These are phyloP conservation scores for Bombus affinis DNA, from an alignment of 1,140 invertebrate genomes.

Conservation along the genomic window DNA sequence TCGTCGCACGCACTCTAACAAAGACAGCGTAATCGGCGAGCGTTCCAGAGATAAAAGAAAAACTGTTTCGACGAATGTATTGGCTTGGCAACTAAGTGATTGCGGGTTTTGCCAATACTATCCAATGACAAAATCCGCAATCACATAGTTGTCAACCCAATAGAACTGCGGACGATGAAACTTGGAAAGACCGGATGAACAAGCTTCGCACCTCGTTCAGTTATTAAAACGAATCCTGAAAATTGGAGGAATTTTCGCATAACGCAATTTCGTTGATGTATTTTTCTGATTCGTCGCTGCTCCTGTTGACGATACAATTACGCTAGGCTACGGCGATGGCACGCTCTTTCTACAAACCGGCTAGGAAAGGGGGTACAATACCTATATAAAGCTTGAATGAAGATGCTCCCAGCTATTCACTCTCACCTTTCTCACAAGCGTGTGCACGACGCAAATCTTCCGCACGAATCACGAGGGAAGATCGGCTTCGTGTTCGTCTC, in stretches of 20 bases:
- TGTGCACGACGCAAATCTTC: conserved; percentile 66
- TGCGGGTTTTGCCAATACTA: too few species aligned
- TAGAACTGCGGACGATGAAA: too few species aligned
- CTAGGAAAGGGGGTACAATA: conserved; percentile 81
- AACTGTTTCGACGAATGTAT: too few species aligned
- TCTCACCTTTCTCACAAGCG: conserved; percentile 78
- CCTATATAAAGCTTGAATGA: conserved; percentile 83
- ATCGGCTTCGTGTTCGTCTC: conserved; percentile 54
- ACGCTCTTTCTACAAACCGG: conserved; percentile 76
- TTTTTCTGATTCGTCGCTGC: conserved; percentile 15
- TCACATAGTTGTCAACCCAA: too few species aligned
- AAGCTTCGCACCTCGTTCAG: too few species aligned
- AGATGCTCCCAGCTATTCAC: conserved; percentile 83
- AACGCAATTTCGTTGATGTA: conserved; percentile 47
- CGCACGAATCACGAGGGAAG: conserved; percentile 64
- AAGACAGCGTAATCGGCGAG: too few species aligned
- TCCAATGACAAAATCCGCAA: too few species aligned
- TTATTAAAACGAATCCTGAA: too few species aligned
- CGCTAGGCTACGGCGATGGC: conserved; percentile 70
- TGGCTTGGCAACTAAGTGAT: too few species aligned
- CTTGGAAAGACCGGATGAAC: too few species aligned
- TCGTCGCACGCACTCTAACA: too few species aligned
- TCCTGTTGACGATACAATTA: conserved; percentile 71
- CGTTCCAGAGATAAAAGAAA: too few species aligned
- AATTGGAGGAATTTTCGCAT: not conserved